These are phyloP conservation scores for Harpagoxenus sublaevis DNA, from an alignment of 2,888 invertebrate species.

Conservation along the genomic window DNA sequence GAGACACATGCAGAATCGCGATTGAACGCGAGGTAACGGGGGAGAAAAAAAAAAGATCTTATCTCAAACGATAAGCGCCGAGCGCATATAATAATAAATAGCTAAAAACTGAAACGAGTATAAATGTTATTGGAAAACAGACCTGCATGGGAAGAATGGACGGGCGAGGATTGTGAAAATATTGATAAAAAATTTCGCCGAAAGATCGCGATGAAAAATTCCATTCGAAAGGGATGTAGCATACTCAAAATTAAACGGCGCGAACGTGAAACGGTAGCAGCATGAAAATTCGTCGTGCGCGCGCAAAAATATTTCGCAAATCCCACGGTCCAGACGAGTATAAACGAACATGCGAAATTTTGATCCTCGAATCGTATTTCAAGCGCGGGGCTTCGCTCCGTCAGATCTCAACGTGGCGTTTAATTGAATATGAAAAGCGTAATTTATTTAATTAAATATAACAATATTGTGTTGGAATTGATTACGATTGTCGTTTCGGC, in stretches of 20 bases:
- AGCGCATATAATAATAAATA: neutral
- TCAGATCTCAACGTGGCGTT: neutral
- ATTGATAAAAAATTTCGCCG: too few relatives aligned
- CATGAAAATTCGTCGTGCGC: neutral
- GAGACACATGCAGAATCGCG: neutral
- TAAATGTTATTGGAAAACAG: neutral
- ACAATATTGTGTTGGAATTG: neutral
- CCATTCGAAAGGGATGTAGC: neutral
- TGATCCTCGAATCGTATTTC: neutral
- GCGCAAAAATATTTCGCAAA: slow-evolving; percentile 16
- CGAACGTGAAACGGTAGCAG: neutral
- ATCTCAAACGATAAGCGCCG: neutral
- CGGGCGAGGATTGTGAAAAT: slow-evolving; percentile 1
- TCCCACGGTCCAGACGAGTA: neutral
- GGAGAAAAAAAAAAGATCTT: neutral
- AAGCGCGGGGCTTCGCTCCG: neutral
- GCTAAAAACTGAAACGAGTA: neutral
- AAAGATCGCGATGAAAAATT: slow-evolving; percentile 21
- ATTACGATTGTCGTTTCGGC: slow-evolving; percentile 22
- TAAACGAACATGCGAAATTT: neutral
- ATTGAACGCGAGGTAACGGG: neutral
- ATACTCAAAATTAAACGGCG: slow-evolving; percentile 7
- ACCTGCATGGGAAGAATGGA: neutral
- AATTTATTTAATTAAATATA: slow-evolving; percentile 32
- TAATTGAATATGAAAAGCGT: slow-evolving; percentile 13